Conservation (phyloP, 1,140 invertebrate genomes). For the Calliphora vicina region DNA sequence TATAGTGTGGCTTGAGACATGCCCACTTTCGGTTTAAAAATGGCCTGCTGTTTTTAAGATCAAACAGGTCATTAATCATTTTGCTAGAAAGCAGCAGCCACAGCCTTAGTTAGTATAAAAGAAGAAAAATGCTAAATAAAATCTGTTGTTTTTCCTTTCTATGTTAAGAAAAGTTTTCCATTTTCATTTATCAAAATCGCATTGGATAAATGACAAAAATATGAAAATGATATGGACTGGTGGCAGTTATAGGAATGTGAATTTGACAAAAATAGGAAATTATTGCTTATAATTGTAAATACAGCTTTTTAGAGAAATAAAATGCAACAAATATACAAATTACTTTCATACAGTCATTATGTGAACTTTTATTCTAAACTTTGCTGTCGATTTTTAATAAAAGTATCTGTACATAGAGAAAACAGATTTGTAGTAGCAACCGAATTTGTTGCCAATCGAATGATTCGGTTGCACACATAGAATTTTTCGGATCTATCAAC, state of each 20-base stretch:
- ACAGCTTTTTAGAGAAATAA: too few species aligned
- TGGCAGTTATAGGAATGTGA: neutral
- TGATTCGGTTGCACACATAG: too few species aligned
- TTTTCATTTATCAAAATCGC: neutral
- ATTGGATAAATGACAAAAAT: neutral
- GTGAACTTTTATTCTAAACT: too few species aligned
- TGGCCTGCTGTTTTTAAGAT: constrained; percentile 18
- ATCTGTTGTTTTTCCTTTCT: neutral
- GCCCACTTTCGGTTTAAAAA: constrained; percentile 19
- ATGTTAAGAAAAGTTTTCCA: neutral
- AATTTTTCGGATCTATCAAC: too few species aligned
- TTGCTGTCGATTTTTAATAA: too few species aligned
- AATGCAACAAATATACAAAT: too few species aligned
- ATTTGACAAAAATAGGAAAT: too few species aligned
- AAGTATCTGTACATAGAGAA: too few species aligned
- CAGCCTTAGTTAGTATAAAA: neutral
- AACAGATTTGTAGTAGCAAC: too few species aligned
- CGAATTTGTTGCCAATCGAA: too few species aligned
- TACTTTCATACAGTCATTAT: too few species aligned
- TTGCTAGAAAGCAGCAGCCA: neutral
- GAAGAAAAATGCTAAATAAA: neutral
- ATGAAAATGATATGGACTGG: neutral
- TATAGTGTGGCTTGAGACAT: neutral
- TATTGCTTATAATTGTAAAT: too few species aligned
- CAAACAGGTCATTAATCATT: constrained; percentile 29